These are phyloP conservation scores for Pogona vitticeps DNA, from an alignment of 2,113 vertebrate genomes.

Conservation along the genomic window DNA sequence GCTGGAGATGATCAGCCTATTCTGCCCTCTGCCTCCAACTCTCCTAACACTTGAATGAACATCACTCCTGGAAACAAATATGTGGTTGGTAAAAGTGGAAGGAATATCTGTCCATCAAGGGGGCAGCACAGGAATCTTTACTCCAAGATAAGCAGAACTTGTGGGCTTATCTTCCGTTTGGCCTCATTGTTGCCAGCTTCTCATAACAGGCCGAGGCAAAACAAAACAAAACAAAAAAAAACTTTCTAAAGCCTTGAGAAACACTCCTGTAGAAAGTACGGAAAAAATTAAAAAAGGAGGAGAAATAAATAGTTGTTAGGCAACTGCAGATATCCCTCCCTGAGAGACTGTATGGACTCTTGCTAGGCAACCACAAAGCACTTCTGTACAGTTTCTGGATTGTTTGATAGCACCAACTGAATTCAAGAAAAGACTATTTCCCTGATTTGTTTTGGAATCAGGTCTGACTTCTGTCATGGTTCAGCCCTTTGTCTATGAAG, in stretches of 20 bases:
- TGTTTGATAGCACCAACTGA: neutral
- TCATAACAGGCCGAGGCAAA: no score
- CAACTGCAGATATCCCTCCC: neutral
- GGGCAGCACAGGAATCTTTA: neutral
- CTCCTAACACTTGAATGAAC: neutral
- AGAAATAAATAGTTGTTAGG: neutral
- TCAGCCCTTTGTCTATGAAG: neutral
- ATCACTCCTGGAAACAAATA: neutral
- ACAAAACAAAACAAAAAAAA: no score
- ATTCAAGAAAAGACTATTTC: neutral
- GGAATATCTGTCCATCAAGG: neutral
- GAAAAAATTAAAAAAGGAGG: no score
- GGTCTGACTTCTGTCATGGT: neutral
- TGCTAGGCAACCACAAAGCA: neutral
- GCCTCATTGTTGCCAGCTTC: no score
- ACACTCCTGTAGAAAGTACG: no score
- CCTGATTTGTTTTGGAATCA: neutral
- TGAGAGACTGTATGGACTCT: neutral
- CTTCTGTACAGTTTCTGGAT: neutral
- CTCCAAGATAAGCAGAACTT: neutral
- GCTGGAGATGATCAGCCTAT: no score
- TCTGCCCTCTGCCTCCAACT: neutral
- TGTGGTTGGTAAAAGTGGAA: neutral
- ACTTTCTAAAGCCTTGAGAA: no score
- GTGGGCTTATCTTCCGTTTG: no score